These are phyloP conservation scores for Motacilla tschutschensis DNA, from an alignment of 2,113 vertebrate genomes.

Conservation along the genomic window DNA sequence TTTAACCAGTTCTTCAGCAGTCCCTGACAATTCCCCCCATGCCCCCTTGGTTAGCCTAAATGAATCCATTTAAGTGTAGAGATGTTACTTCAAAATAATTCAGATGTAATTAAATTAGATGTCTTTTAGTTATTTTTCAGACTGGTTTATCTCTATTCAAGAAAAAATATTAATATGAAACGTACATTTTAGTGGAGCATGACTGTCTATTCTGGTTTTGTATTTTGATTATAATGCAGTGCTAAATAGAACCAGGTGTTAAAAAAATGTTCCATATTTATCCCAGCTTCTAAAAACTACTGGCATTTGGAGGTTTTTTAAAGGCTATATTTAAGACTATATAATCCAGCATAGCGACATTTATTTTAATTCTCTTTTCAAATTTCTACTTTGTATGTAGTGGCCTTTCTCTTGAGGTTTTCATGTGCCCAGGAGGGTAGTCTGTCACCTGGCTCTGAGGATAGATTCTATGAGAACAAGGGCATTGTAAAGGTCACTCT, in stretches of 20 bases:
- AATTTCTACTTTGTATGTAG: not conserved
- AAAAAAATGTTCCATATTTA: not conserved
- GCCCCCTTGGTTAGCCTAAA: not conserved
- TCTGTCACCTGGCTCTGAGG: not conserved
- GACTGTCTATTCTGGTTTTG: not conserved
- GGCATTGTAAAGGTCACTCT: not conserved
- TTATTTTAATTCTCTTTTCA: not conserved
- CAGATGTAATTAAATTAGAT: not conserved
- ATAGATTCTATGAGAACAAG: rapidly evolving
- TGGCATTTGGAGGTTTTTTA: not conserved
- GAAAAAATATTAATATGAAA: not conserved
- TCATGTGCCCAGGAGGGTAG: not conserved
- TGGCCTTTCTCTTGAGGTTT: not conserved
- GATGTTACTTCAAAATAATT: not conserved
- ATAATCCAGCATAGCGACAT: not conserved
- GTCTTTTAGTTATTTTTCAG: not conserved
- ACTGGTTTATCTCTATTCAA: not conserved
- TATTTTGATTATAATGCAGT: not conserved
- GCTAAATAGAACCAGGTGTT: not conserved
- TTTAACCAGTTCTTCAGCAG: not conserved
- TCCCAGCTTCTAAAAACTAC: not conserved
- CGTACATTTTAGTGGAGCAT: not conserved
- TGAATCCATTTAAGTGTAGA: not conserved
- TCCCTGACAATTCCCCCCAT: not conserved
- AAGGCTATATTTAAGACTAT: not conserved